Evolutionary conservation across 2,888 invertebrate species (phyloP), one percentile per base, ranked within the genome.

Genomic region (Ormyrus rosae): DNA sequence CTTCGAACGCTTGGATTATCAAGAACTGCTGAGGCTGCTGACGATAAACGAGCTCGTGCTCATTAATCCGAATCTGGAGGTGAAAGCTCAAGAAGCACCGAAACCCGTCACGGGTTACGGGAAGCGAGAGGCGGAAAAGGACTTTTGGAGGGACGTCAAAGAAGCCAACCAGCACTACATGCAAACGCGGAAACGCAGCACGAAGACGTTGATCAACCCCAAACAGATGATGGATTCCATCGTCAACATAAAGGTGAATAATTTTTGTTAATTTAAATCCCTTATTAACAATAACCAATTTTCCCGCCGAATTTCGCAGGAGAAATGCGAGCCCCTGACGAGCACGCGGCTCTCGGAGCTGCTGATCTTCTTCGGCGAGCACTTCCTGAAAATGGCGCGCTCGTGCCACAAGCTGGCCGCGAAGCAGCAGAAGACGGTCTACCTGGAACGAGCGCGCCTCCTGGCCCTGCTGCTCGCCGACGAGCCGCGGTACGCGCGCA

Each of bases 371-470:
- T 95, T 96, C 85, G 93, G 96, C 69, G 92, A 93, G 19, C 95
- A 96, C 86, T 94, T 95, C 85, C 92, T 96, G 55, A 92, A 93
- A 72, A 95, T 96, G 92, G 94, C 95, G 0, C 92, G 93, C 73
- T 93, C 92, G 69, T 94, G 95, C 82, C 92, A 93, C 13, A 92
- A 93, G 82, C 94, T 94, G 82, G 92, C 93, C 10, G 93, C 94
- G 0, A 91, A 92, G 34, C 91, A 92, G 78, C 94, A 95, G 86
- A 94, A 94, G 7, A 90, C 93, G 1, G 92, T 94, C 80, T 96
- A 95, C 86, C 91, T 96, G 58, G 93, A 94, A 80, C 96, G 96
- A 86, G 94, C 95, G 0, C 93, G 93, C 81, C 92, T 95, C 71
- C 91, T 96, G 3, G 93, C 94, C 58, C 92, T 92, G 79, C 91